Conservation (phyloP, 2,797 vertebrate species). For the Microchirus variegatus region DNA sequence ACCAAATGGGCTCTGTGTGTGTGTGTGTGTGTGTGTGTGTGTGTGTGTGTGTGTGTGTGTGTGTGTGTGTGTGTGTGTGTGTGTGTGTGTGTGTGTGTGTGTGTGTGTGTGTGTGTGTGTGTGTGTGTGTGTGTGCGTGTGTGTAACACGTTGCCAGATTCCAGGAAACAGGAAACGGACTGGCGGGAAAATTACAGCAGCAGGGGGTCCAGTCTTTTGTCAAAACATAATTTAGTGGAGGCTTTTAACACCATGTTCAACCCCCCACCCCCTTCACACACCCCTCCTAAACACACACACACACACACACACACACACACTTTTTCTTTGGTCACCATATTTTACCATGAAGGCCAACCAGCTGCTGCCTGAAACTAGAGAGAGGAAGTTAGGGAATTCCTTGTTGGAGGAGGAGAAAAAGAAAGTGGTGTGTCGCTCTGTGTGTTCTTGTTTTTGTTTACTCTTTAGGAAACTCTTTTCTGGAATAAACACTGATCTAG, state of each 20-base stretch:
- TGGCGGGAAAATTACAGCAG: slow-evolving; percentile 71
- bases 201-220: slow-evolving; percentile 63
- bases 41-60: slow-evolving; percentile 29
- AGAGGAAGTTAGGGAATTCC: slow-evolving; percentile 15
- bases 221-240: slow-evolving; percentile 65
- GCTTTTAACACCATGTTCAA: slow-evolving; percentile 21
- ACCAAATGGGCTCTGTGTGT: slow-evolving; percentile 42
- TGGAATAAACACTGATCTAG: too few species aligned
- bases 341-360: slow-evolving; percentile 39
- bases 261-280: background rate
- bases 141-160: slow-evolving; percentile 56
- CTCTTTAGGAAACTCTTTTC: too few species aligned
- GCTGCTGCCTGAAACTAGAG: slow-evolving; percentile 36
- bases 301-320: background rate
- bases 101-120: slow-evolving; percentile 35
- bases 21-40: slow-evolving; percentile 37
- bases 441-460: too few species aligned
- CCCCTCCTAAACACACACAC: background rate
- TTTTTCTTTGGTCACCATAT: background rate
- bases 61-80: too few species aligned
- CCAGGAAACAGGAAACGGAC: slow-evolving; percentile 73
- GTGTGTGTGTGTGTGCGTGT: slow-evolving; percentile 37
- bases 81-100: slow-evolving; percentile 36
- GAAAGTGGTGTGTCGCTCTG: too few species aligned
- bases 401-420: too few species aligned